Conservation (phyloP, 1,140 invertebrate species). For the Bombus superbus region DNA sequence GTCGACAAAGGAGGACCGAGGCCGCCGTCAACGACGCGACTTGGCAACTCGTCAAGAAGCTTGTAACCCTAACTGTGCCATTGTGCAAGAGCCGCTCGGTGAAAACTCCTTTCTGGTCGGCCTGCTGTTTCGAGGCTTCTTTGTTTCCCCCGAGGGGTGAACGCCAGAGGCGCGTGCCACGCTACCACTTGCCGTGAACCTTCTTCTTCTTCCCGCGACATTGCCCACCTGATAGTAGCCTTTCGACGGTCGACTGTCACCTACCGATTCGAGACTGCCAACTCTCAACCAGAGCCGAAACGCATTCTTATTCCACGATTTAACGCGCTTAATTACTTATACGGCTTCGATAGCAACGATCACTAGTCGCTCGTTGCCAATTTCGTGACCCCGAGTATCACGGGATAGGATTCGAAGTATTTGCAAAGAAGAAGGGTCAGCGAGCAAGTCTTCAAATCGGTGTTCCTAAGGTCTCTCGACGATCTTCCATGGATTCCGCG, state of each 20-base stretch:
- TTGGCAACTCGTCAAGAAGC: conserved; percentile 81
- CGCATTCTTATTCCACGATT: conserved; percentile 5
- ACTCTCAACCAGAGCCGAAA: background rate
- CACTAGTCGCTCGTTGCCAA: background rate
- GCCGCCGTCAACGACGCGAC: conserved; percentile 71
- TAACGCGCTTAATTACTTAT: conserved; percentile 62
- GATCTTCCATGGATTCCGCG: background rate
- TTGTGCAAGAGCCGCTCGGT: conserved; percentile 70
- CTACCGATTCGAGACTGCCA: background rate
- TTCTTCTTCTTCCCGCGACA: background rate
- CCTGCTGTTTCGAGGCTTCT: conserved; percentile 72
- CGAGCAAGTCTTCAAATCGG: background rate
- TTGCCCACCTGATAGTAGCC: background rate
- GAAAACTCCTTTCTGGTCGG: conserved; percentile 66
- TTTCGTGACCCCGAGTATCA: background rate
- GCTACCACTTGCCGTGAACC: conserved; percentile 59
- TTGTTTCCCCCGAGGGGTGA: conserved; percentile 68
- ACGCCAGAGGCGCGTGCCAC: conserved; percentile 57
- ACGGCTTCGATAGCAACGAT: conserved; percentile 33
- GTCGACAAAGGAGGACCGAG: conserved; percentile 67
- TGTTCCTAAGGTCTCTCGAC: background rate
- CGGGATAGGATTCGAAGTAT: too few relatives aligned
- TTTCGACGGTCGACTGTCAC: background rate
- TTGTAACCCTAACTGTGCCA: conserved; percentile 79
- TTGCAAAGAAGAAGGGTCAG: too few relatives aligned